These are phyloP conservation scores for Apodemus speciosus DNA, from an alignment of 2,113 vertebrate genomes.

Conservation along the genomic window DNA sequence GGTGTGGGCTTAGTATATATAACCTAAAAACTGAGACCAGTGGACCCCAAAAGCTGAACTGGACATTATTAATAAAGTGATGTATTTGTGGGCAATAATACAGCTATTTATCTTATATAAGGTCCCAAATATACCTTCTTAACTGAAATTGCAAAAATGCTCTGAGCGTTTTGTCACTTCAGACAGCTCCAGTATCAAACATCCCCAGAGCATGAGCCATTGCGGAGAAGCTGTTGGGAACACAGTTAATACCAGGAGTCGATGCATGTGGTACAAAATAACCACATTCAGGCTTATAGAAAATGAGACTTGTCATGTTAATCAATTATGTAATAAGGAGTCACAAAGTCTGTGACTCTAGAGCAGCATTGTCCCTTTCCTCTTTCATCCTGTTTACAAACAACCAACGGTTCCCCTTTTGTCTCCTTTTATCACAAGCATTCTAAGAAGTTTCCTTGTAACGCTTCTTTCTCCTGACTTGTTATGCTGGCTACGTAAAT, in stretches of 20 bases:
- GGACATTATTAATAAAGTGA: slow-evolving; percentile 9
- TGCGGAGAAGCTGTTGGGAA: neutral
- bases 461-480: neutral
- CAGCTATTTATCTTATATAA: neutral
- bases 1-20: too few relatives aligned
- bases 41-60: neutral
- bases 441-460: slow-evolving; percentile 55
- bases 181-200: neutral
- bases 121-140: neutral
- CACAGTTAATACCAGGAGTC: neutral
- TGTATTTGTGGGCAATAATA: neutral
- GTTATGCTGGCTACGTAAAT: neutral
- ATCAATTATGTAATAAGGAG: slow-evolving; percentile 7
- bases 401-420: neutral
- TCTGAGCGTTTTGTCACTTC: neutral
- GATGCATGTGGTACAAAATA: neutral
- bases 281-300: neutral
- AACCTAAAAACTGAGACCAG: neutral
- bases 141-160: slow-evolving; percentile 6
- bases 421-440: neutral
- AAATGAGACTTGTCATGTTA: neutral
- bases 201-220: neutral
- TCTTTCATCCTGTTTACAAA: slow-evolving; percentile 43
- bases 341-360: neutral
- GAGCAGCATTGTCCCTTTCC: neutral